Percentiles rank a stretch among this genome's conserved stretches.
phyloP scores from a whole-genome alignment of 2,113 vertebrate genomes.

The Setophaga kirtlandii region DNA sequence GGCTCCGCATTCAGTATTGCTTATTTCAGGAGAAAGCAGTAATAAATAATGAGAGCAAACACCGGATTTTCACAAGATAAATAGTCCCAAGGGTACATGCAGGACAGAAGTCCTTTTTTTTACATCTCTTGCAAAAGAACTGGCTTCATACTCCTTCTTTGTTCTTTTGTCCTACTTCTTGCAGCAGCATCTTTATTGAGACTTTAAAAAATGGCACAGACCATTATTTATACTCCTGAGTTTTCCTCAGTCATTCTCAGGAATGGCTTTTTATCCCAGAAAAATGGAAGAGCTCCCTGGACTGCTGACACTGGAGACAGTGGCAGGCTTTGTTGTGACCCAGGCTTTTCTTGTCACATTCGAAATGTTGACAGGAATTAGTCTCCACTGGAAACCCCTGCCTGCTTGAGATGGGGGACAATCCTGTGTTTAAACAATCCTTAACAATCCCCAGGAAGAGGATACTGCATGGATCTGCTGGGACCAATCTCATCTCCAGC shows the following conservation, averaged over 20 bases:
- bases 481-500: background rate
- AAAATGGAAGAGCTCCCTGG: background rate
- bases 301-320: background rate
- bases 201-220: background rate
- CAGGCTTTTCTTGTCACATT: background rate
- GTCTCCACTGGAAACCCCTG: background rate
- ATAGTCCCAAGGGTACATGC: background rate
- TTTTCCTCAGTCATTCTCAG: background rate
- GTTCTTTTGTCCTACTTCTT: slow-evolving; percentile 22
- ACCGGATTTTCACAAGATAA: background rate
- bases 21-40: background rate
- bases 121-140: background rate
- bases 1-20: background rate
- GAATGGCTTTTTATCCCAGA: background rate
- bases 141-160: background rate
- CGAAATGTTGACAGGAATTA: background rate
- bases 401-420: background rate
- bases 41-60: background rate
- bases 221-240: background rate
- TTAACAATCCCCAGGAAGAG: background rate
- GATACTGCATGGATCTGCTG: background rate
- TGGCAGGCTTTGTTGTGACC: background rate
- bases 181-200: background rate
- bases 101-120: background rate
- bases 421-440: background rate